Evolutionary conservation across 2,888 invertebrate species (phyloP), one percentile per base, ranked within the genome.

Genomic region (Frankliniella fusca): DNA sequence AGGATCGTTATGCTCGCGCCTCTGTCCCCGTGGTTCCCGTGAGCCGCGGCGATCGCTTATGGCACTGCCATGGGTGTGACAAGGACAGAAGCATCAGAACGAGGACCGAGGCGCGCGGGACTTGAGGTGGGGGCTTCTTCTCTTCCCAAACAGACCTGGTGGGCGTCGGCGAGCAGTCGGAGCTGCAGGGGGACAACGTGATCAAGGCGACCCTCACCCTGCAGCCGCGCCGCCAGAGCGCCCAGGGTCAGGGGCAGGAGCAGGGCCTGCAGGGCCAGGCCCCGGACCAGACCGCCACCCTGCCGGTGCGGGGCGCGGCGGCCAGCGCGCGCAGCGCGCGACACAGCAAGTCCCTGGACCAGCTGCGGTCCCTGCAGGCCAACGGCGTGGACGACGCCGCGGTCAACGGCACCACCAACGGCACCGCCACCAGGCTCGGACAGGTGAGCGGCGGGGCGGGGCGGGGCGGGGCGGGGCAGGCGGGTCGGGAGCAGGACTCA

Each of bases 301-400:
- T 93, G 80, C 93, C 93, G 0, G 92, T 93, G 0, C 90, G 94
- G 82, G 94, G 95, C 23, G 70, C 70, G 11, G 23, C 70, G 70
- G 70, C 70, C 70, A 76, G 27, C 70, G 70, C 70, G 27, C 70
- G 70, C 70, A 76, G 70, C 70, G 92, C 94, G 0, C 90, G 94
- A 82, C 95, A 95, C 86, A 95, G 95, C 87, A 95, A 94, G 87
- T 95, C 95, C 1, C 88, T 95, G 84, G 95, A 95, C 87, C 94
- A 95, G 85, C 88, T 95, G 80, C 92, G 70, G 93, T 84, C 84
- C 84, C 84, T 82, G 83, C 83, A 70, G 81, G 84, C 84, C 82
- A 85, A 90, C 92, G 12, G 90, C 90, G 38, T 5, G 38, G 80
- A 89, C 90, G 86, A 83, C 81, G 82, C 83, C 83, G 12, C 88